Conservation (phyloP, 2,888 invertebrate species). For the Cantharis rufa region DNA sequence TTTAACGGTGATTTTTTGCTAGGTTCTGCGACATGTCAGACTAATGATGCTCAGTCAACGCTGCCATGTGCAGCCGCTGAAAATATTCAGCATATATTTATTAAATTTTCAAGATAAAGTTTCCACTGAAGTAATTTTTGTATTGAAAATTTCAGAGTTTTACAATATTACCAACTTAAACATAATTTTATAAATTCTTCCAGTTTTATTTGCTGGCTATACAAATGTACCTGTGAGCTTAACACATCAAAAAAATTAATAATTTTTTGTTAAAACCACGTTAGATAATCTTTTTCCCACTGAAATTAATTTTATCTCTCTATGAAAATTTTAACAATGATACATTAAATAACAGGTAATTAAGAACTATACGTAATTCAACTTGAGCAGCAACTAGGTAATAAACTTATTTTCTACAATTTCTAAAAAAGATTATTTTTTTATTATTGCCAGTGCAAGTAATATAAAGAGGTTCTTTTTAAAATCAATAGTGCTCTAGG, state of each 20-base stretch:
- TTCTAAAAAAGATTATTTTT: background rate
- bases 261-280: background rate
- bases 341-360: background rate
- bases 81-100: slow-evolving; percentile 43
- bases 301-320: background rate
- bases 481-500: background rate
- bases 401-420: background rate
- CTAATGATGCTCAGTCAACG: slow-evolving; percentile 49
- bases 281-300: background rate
- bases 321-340: background rate
- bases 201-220: background rate
- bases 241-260: background rate
- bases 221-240: background rate
- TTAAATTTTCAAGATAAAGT: slow-evolving; percentile 37
- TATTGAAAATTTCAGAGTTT: background rate
- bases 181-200: background rate
- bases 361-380: background rate
- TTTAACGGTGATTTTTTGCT: slow-evolving; percentile 45
- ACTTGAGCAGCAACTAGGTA: background rate
- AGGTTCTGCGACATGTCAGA: slow-evolving; percentile 48
- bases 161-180: background rate
- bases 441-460: background rate
- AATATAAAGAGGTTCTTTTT: background rate
- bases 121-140: slow-evolving; percentile 24
- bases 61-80: slow-evolving; percentile 47